Percentiles rank a stretch among this genome's conserved stretches.
These are phyloP conservation scores for Prolemur simus DNA, from an alignment of 2,113 vertebrate species.

Conservation along the genomic window DNA sequence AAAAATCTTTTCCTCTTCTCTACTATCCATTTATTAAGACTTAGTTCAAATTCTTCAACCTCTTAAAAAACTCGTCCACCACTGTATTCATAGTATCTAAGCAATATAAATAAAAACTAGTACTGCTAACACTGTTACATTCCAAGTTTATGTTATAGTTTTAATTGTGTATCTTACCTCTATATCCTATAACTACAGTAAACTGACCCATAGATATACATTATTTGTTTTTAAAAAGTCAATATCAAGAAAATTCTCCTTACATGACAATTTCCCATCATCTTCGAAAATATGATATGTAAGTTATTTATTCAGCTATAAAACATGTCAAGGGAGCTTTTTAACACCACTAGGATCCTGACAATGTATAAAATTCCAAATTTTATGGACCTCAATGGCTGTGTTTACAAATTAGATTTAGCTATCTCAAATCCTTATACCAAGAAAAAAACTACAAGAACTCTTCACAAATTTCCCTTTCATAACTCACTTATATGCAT, in stretches of 20 bases:
- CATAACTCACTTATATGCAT: not conserved
- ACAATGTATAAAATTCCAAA: not conserved
- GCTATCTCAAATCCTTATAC: not conserved
- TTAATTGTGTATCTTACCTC: not conserved
- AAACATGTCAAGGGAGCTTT: not conserved
- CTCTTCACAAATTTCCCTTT: not conserved
- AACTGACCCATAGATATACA: not conserved
- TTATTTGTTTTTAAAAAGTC: not conserved
- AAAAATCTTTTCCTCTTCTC: not conserved
- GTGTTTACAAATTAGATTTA: not conserved
- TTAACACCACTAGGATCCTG: not conserved
- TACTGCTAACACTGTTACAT: not conserved
- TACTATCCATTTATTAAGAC: not conserved
- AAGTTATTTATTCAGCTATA: not conserved
- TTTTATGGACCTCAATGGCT: not conserved
- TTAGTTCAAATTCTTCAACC: not conserved
- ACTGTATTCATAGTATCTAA: not conserved
- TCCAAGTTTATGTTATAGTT: not conserved
- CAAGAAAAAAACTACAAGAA: not conserved
- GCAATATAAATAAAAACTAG: constrained; percentile 32
- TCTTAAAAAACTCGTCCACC: not conserved
- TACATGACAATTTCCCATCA: not conserved
- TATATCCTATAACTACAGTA: not conserved
- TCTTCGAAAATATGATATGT: not conserved
- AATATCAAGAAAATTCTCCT: not conserved